Evolutionary conservation across 2,797 vertebrate species (phyloP).

Genomic region (Picus viridis): DNA sequence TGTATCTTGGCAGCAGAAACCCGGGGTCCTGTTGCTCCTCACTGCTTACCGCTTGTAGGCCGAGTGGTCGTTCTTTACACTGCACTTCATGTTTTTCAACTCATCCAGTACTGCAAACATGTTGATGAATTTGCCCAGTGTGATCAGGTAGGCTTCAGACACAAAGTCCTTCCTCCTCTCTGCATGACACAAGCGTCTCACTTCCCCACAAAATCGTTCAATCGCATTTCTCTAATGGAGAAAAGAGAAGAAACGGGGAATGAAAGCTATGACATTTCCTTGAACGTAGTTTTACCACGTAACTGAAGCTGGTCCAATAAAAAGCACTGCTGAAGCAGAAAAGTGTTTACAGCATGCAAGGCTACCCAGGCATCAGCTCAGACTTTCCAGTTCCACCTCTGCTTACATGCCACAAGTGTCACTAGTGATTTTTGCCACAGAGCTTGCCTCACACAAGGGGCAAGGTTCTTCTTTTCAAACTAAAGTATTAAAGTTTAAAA

Average conservation of each 20-base stretch:
- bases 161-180: constrained; percentile 99
- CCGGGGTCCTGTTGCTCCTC: rapidly evolving
- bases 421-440: neutral
- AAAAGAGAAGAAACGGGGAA: neutral
- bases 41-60: constrained; percentile 91
- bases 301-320: neutral
- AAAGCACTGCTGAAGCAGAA: neutral
- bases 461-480: neutral
- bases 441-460: neutral
- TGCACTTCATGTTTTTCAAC: constrained; percentile 99
- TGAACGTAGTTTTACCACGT: rapidly evolving
- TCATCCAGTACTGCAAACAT: constrained; percentile 98
- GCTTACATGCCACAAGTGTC: neutral
- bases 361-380: neutral
- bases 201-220: constrained; percentile 96
- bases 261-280: neutral
- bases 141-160: constrained; percentile 95
- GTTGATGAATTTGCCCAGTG: constrained; percentile 98
- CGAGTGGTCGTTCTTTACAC: constrained; percentile 97
- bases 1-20: neutral
- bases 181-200: constrained; percentile 91
- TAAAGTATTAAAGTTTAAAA: neutral
- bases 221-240: constrained; percentile 89
- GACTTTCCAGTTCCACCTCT: neutral
- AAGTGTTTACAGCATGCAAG: neutral